phyloP scores from a whole-genome alignment of 2,113 vertebrate genomes.

The Aphyosemion australe region DNA sequence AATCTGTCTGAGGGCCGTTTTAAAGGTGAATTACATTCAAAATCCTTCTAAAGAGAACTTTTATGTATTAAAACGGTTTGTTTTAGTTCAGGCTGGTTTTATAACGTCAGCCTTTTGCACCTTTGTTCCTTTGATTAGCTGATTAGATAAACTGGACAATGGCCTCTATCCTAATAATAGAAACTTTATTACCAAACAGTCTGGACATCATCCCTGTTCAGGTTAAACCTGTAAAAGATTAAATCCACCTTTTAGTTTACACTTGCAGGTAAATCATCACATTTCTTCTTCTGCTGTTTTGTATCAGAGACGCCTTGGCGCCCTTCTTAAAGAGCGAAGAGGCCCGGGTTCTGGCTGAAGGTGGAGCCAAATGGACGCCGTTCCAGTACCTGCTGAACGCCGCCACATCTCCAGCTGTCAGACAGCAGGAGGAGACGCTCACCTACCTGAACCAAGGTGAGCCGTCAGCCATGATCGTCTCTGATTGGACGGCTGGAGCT shows the following conservation, averaged over 20 bases:
- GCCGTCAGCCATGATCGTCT: background rate
- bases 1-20: too few relatives aligned
- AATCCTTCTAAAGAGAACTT: too few relatives aligned
- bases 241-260: too few relatives aligned
- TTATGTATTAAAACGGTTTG: too few relatives aligned
- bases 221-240: too few relatives aligned
- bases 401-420: constrained; percentile 49
- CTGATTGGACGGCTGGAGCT: background rate
- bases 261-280: too few relatives aligned
- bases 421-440: background rate
- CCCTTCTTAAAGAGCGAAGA: constrained; percentile 91
- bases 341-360: constrained; percentile 81
- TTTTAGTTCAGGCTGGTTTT: too few relatives aligned
- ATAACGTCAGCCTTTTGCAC: too few relatives aligned
- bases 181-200: background rate
- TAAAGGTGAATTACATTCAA: too few relatives aligned
- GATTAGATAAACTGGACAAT: constrained; percentile 24
- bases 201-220: too few relatives aligned
- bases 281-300: background rate
- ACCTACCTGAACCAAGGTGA: background rate
- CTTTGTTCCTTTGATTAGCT: background rate
- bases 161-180: background rate
- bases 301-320: constrained; percentile 87
- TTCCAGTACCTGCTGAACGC: constrained; percentile 90
- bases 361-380: constrained; percentile 77